phyloP scores from a whole-genome alignment of 2,888 invertebrate genomes.

The Melinaea marsaeus region DNA sequence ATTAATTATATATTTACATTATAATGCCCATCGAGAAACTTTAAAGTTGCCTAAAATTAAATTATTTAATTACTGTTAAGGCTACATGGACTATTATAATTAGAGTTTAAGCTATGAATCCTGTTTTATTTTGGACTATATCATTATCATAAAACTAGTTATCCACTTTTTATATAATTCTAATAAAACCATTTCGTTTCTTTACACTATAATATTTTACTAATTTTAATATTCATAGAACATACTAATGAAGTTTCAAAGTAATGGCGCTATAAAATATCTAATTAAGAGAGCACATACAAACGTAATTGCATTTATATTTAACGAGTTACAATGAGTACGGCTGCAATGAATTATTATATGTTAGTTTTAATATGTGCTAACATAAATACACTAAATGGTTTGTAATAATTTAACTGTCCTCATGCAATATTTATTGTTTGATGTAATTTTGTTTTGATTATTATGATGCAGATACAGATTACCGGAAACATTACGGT shows the following conservation, averaged over 20 bases:
- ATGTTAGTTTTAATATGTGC: slow-evolving; percentile 34
- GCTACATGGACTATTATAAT: no score
- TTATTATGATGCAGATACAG: slow-evolving; percentile 37
- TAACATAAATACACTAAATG: slow-evolving; percentile 34
- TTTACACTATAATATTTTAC: neutral
- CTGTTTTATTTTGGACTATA: no score
- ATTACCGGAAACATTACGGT: slow-evolving; percentile 56
- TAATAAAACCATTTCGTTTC: neutral
- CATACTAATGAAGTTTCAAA: slow-evolving; percentile 17
- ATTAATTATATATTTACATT: slow-evolving; percentile 9
- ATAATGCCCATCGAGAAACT: neutral
- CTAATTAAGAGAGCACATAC: slow-evolving; percentile 17
- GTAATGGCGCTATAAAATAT: slow-evolving; percentile 22
- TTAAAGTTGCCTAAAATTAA: neutral
- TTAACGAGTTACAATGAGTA: slow-evolving; percentile 24
- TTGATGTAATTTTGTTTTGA: neutral
- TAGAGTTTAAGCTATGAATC: no score
- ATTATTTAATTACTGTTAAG: slow-evolving; percentile 2
- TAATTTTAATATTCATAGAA: neutral
- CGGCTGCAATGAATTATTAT: slow-evolving; percentile 36
- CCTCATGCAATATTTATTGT: slow-evolving; percentile 7
- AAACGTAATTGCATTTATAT: slow-evolving; percentile 26
- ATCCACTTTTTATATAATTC: no score
- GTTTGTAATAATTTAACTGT: slow-evolving; percentile 27
- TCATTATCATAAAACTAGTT: no score